Evolutionary conservation across 1,140 invertebrate species (phyloP), one percentile per base, ranked within the genome.

Genomic region (Homalodisca vitripennis): DNA sequence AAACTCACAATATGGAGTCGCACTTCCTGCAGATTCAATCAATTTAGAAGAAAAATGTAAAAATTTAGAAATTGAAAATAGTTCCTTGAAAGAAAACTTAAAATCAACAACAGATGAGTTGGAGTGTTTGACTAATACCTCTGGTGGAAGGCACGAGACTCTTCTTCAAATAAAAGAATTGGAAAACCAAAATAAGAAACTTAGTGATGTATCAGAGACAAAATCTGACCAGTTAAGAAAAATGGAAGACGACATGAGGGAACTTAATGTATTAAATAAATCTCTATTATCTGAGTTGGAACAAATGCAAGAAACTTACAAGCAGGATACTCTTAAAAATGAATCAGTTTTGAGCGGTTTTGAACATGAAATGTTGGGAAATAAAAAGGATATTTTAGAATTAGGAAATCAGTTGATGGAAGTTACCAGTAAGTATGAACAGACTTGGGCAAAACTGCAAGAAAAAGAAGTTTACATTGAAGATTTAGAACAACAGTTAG

Each of bases 391-490:
- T 51, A 69, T 75, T 57, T 24, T 71, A 22, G 64, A 69, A n/a
- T 64, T 75, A 34, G 46, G 62, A 29, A 47, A 69, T 22, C 66
- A 73, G 64, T 65, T 77, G 20, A 63, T 67, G 53, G 71, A 68
- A 27, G 65, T 71, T 10, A 71, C 73, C 26, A n/a, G 24, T 13
- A 65, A 66, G 22, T 70, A 66, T 41, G 67, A 72, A 64, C 47
- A 47, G 66, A 60, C 57, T 31, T 80, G 88, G 64, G 85, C 85
- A 2, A 91, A 90, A 78, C 75, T 92, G 24, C 86, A 90, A 75
- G 88, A 92, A 77, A 78, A 87, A 62, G 87, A 91, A 73, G 82
- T 88, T 12, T 88, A 88, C 71, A 87, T 91, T 51, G 89, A 92
- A 77, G 87, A 84, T 63, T 79, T 91, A 51, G 87, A 92, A 73